Evolutionary conservation across 2,888 invertebrate species (phyloP).

Genomic region (Metacarcinus magister): DNA sequence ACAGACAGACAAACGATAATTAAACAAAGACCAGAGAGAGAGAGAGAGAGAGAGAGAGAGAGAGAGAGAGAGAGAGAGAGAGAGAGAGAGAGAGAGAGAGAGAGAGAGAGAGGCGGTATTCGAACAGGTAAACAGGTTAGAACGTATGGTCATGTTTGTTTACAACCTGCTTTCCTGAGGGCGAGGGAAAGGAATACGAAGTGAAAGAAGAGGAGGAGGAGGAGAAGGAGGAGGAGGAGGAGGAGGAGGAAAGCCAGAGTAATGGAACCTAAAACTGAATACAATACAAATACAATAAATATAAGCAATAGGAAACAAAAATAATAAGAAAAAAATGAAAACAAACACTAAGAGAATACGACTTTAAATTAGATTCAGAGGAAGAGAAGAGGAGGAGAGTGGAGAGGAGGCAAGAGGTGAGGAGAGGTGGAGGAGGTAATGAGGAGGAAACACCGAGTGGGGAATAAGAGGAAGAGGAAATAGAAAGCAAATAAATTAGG

Average conservation of each 20-base stretch:
- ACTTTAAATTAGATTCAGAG: not conserved
- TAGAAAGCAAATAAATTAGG: constrained; percentile 30
- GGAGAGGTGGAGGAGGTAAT: not conserved
- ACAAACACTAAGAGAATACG: not conserved
- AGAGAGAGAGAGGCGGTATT: not conserved
- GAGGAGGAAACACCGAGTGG: not conserved
- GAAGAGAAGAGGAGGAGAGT: not conserved
- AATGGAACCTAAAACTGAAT: no score
- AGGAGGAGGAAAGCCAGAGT: not conserved
- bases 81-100: not conserved
- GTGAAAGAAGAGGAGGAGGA: not conserved
- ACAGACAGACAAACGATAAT: not conserved
- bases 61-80: not conserved
- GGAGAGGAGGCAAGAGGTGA: not conserved
- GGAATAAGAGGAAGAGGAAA: constrained; percentile 31
- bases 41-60: constrained; percentile 12
- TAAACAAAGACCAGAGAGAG: not conserved
- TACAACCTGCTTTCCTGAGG: no score
- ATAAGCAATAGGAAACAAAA: no score
- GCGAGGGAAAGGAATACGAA: not conserved
- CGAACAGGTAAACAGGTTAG: not conserved
- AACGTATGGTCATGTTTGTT: not conserved
- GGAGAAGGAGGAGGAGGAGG: not conserved
- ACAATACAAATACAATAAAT: no score
- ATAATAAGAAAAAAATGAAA: no score